phyloP scores from a whole-genome alignment of 2,888 invertebrate species.

The Notodonta ziczac region DNA sequence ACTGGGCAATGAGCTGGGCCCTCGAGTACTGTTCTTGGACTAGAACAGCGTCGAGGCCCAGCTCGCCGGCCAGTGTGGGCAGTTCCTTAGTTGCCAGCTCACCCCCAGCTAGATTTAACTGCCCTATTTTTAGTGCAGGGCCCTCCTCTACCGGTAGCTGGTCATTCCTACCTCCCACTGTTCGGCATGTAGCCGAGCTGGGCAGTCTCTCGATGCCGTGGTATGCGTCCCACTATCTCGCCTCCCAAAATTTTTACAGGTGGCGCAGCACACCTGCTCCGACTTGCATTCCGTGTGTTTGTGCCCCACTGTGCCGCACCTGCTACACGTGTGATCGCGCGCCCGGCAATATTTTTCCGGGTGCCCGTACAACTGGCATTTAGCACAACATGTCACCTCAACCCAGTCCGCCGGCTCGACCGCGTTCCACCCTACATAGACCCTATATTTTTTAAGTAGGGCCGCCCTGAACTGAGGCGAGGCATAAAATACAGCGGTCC shows the following conservation, averaged over 20 bases:
- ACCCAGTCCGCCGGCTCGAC: not conserved
- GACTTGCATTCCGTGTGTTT: slow-evolving; percentile 9
- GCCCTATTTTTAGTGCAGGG: slow-evolving; percentile 12
- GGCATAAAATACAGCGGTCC: not conserved
- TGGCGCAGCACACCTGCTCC: slow-evolving; percentile 23
- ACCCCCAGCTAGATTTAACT: slow-evolving; percentile 28
- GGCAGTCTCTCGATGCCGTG: slow-evolving; percentile 25
- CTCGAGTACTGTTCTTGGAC: slow-evolving; percentile 33
- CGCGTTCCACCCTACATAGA: not conserved
- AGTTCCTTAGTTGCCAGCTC: slow-evolving; percentile 27
- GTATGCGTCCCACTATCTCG: slow-evolving; percentile 16
- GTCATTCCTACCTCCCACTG: slow-evolving; percentile 8
- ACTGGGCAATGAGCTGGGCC: slow-evolving; percentile 4
- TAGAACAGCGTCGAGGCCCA: slow-evolving; percentile 33
- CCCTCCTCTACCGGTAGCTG: slow-evolving; percentile 14
- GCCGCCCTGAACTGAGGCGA: not conserved
- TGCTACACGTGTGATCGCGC: slow-evolving; percentile 16
- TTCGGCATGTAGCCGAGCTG: slow-evolving; percentile 24
- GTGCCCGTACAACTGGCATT: slow-evolving; percentile 46
- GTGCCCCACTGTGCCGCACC: slow-evolving; percentile 31
- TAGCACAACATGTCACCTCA: slow-evolving; percentile 25
- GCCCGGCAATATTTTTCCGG: slow-evolving; percentile 35
- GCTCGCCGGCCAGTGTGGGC: slow-evolving; percentile 21
- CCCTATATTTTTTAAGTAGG: not conserved
- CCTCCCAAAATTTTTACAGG: slow-evolving; percentile 24